A percentile compares a stretch with the other conserved stretches of the same genome.
phyloP scores from a whole-genome alignment of 1,140 invertebrate genomes.

The Vanessa atalanta region DNA sequence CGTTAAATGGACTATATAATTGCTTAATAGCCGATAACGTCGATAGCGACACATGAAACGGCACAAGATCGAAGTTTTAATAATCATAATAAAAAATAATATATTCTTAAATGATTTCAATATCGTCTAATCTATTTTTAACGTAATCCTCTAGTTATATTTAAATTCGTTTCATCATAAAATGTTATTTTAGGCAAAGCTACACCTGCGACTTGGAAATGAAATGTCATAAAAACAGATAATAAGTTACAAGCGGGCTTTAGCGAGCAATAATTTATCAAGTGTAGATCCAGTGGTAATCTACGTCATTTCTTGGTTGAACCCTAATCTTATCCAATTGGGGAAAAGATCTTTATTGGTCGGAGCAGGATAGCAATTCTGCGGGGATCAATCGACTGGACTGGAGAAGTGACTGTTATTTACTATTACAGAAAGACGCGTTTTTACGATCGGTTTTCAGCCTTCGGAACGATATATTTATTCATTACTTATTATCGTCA shows the following conservation, averaged over 20 bases:
- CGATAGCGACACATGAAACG: too few species aligned
- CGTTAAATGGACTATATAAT: too few species aligned
- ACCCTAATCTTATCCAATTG: constrained; percentile 61
- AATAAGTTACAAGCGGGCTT: constrained; percentile 17
- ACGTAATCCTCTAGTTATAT: too few species aligned
- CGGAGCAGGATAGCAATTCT: constrained; percentile 62
- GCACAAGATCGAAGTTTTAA: too few species aligned
- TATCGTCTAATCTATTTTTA: too few species aligned
- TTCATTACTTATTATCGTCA: constrained; percentile 33
- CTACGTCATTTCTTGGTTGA: constrained; percentile 49
- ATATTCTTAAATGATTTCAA: too few species aligned
- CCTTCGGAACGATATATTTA: constrained; percentile 31
- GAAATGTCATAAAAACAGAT: not conserved
- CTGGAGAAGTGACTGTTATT: constrained; percentile 57
- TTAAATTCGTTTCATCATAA: too few species aligned
- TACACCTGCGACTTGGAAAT: too few species aligned
- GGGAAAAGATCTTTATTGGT: constrained; percentile 70
- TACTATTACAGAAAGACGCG: constrained; percentile 41
- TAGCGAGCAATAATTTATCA: constrained; percentile 30
- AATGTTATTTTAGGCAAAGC: too few species aligned
- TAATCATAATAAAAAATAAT: too few species aligned
- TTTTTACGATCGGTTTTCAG: constrained; percentile 31
- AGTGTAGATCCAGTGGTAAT: constrained; percentile 49
- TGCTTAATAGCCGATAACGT: too few species aligned
- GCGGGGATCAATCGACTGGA: constrained; percentile 58